Evolutionary conservation across 2,888 invertebrate genomes (phyloP).

Genomic region (Molanna angustata): DNA sequence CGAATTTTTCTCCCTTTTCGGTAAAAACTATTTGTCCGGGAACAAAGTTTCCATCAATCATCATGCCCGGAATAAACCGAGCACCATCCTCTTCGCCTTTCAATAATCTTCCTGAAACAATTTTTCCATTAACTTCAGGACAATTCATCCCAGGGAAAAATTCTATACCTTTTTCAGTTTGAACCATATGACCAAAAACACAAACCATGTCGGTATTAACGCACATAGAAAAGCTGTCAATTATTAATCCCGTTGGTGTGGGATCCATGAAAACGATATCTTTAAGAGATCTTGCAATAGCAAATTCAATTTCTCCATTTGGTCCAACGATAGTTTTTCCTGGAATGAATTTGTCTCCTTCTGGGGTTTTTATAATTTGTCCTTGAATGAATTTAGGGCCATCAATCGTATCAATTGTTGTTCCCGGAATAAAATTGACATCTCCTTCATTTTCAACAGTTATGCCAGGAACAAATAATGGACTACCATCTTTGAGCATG

Average conservation of each 20-base stretch:
- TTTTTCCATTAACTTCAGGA: conserved; percentile 55
- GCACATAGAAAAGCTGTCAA: conserved; percentile 56
- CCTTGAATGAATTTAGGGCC: conserved; percentile 66
- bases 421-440: conserved; percentile 59
- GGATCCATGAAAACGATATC: conserved; percentile 58
- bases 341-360: conserved; percentile 62
- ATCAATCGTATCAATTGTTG: conserved; percentile 59
- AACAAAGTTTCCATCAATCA: conserved; percentile 64
- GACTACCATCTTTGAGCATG: conserved; percentile 47
- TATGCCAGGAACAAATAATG: conserved; percentile 60
- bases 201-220: conserved; percentile 53
- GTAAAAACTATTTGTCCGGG: conserved; percentile 69
- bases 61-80: conserved; percentile 66
- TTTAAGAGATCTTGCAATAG: conserved; percentile 56
- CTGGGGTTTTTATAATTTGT: conserved; percentile 58
- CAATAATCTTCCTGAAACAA: conserved; percentile 62
- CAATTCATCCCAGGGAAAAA: conserved; percentile 60
- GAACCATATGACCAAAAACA: conserved; percentile 66
- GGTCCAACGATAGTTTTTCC: conserved; percentile 55
- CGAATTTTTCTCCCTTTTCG: conserved; percentile 67
- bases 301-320: conserved; percentile 56
- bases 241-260: conserved; percentile 54
- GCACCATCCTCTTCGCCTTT: conserved; percentile 60
- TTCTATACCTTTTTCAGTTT: conserved; percentile 62
- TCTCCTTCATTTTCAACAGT: conserved; percentile 46